Conservation (phyloP, 1,140 invertebrate species). For the Apis florea region DNA sequence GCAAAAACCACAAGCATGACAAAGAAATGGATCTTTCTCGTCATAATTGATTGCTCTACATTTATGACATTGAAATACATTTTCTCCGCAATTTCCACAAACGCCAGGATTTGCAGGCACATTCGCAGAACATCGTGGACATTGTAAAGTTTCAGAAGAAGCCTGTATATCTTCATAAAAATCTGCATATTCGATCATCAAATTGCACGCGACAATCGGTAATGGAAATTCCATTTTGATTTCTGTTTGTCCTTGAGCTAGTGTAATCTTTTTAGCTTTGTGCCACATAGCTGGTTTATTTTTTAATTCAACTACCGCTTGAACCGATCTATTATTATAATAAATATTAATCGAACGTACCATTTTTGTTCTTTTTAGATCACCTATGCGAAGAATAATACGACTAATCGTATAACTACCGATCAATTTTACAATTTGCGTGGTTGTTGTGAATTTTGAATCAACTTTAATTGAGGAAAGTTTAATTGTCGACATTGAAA, state of each 20-base stretch:
- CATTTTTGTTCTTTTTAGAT: constrained; percentile 98
- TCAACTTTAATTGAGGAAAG: constrained; percentile 96
- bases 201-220: constrained; percentile 97
- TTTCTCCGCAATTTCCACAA: constrained; percentile 98
- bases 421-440: constrained; percentile 97
- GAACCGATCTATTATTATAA: constrained; percentile 97
- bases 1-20: constrained; percentile 99
- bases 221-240: constrained; percentile 97
- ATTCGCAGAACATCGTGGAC: constrained; percentile 96
- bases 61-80: constrained; percentile 99
- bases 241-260: constrained; percentile 96
- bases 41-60: constrained; percentile 99
- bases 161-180: constrained; percentile 94
- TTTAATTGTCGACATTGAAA: constrained; percentile 95
- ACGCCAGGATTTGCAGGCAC: constrained; percentile 98
- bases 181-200: constrained; percentile 99
- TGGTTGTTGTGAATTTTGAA: constrained; percentile 98
- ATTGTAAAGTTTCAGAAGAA: constrained; percentile 94
- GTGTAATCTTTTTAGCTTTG: constrained; percentile 94
- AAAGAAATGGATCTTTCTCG: constrained; percentile 99
- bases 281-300: constrained; percentile 98
- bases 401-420: constrained; percentile 97
- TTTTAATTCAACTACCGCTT: constrained; percentile 98
- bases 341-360: constrained; percentile 97
- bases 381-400: constrained; percentile 95